These are phyloP conservation scores for Phytoseiulus persimilis DNA, from an alignment of 2,888 invertebrate genomes.

Conservation along the genomic window DNA sequence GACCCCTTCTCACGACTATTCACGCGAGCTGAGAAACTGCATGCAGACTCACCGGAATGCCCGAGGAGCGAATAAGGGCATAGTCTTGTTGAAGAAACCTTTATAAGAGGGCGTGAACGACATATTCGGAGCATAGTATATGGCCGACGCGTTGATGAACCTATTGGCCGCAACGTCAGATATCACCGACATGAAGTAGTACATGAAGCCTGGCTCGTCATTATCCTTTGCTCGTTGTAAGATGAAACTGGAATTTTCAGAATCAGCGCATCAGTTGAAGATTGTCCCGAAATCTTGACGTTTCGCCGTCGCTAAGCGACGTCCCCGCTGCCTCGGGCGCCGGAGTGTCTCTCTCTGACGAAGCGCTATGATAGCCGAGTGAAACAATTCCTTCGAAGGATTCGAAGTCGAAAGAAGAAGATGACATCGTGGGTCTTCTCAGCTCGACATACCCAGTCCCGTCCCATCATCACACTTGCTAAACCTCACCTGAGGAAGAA, in stretches of 20 bases:
- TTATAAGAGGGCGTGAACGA: slow-evolving; percentile 87
- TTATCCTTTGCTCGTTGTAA: slow-evolving; percentile 82
- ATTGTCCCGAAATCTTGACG: neutral
- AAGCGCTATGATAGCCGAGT: no score
- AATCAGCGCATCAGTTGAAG: no score
- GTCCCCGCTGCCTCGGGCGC: neutral
- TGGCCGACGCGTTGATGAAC: slow-evolving; percentile 79
- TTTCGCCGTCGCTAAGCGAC: neutral
- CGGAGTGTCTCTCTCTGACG: neutral
- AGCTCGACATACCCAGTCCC: no score
- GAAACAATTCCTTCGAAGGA: no score
- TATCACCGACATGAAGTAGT: slow-evolving; percentile 84
- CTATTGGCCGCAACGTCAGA: slow-evolving; percentile 90
- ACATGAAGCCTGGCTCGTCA: slow-evolving; percentile 96
- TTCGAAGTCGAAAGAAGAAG: no score
- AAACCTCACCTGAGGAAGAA: slow-evolving; percentile 68
- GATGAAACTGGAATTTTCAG: slow-evolving; percentile 59
- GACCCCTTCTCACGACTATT: no score
- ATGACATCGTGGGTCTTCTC: no score
- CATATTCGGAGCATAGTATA: slow-evolving; percentile 87
- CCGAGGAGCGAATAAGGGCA: slow-evolving; percentile 85
- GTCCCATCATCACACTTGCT: no score
- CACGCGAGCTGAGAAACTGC: no score
- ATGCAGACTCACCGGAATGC: slow-evolving; percentile 59
- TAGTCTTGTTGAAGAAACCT: slow-evolving; percentile 90